Percentiles rank a stretch among this genome's conserved stretches.
phyloP scores from a whole-genome alignment of 2,797 vertebrate species.

The Chiloscyllium punctatum region DNA sequence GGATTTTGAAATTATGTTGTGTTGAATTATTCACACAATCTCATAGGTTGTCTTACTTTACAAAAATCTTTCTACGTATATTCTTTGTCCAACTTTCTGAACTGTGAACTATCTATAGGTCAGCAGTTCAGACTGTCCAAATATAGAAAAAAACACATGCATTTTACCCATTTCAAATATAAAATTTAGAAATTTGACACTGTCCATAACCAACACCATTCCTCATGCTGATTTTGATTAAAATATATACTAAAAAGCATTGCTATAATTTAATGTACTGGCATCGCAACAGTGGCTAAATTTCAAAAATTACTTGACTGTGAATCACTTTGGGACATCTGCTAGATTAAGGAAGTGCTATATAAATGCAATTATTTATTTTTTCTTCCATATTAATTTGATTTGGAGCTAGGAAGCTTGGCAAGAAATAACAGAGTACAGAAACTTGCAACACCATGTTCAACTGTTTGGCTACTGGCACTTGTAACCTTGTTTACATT shows the following conservation, averaged over 20 bases:
- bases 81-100: background rate
- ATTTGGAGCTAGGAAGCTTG: slow-evolving; percentile 13
- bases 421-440: background rate
- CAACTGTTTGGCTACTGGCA: background rate
- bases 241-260: slow-evolving; percentile 15
- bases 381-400: background rate
- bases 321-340: too few relatives aligned
- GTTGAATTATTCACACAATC: background rate
- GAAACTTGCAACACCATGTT: background rate
- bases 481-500: background rate
- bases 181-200: background rate
- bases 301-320: too few relatives aligned
- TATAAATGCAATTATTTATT: too few relatives aligned
- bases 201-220: background rate
- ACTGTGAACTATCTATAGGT: background rate
- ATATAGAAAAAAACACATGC: background rate
- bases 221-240: background rate
- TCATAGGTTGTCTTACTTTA: background rate
- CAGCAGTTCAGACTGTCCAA: background rate
- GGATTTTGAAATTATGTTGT: background rate
- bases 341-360: too few relatives aligned
- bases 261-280: background rate
- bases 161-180: slow-evolving; percentile 1
- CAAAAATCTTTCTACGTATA: background rate
- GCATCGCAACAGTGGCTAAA: too few relatives aligned